Evolutionary conservation across 2,113 vertebrate species (phyloP), one percentile per base, ranked within the genome.

Genomic region (Columbina picui): DNA sequence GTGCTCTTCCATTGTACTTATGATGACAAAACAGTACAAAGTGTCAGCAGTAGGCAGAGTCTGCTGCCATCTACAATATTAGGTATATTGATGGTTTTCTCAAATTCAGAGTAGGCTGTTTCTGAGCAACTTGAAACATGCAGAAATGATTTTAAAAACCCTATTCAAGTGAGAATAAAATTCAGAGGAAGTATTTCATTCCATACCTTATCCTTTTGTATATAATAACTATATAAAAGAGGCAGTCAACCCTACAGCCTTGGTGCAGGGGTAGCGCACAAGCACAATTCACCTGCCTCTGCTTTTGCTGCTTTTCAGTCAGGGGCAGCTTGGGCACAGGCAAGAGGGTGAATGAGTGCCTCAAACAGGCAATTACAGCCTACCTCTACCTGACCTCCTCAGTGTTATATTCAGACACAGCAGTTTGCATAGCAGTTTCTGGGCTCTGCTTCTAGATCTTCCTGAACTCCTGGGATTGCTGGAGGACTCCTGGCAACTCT

Each of bases 1-100:
- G 81, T 71, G 80, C 84, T 87, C 71, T 57, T 92, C 83, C 83
- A 97, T 96, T 97, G 92, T 97, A 68, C 73, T 97, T 74, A 84
- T 7, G 43, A 91, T 47, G 88, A 88, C 59, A 94, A 91, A 94
- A 84, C 75, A 87, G 78, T 68, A 94, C 89, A 79, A 77, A 96
- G 53, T 94, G 94, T 91, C 93, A 95, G 82, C 80, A 94, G 90
- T 38, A 96, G 64, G 52, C 94, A 92, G 64, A 94, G 67, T 75
- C 73, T 84, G 43, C 43, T 94, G 85, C 87, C 82, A 83, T 86
- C 73, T 90, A 88, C 69, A 68, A 47, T 61, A 82, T 57, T 91
- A 85, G 69, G 60, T 82, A 84, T 43, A 70, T 69, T 64, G 65
- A 60, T 84, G 64, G 14, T 67, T 95, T 88, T 71, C 85, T 86